Evolutionary conservation across 1,140 invertebrate genomes (phyloP), one percentile per base, ranked within the genome.

Genomic region (Archivesica marissinica): DNA sequence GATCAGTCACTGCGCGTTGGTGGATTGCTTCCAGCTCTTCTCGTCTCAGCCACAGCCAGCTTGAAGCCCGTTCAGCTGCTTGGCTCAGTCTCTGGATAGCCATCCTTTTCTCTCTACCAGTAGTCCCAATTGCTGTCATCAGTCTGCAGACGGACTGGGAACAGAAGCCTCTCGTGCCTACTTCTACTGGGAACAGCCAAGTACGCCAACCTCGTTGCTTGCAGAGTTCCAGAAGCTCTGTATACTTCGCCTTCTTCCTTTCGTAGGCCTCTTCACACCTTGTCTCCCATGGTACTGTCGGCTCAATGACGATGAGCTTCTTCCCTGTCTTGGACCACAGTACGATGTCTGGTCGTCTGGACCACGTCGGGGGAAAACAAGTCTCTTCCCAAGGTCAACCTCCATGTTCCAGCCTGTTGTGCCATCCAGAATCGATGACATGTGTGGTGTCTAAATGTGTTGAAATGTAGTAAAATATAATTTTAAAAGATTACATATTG

Each of bases 21-120:
- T 39, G 15, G 56, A 33, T 80, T n/a, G 61, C 77, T 80, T 25
- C 77, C 61, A 66, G 77, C 59, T 66, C 77, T 80, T 80, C 59
- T 80, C 39, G 17, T 66, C 54, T 9, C 17, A 80, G n/a, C 77
- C 77, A 80, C 25, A 80, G 56, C 61, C 77, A 80, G 44, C 77
- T 80, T 2, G 77, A 64, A 23, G 56, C 77, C 23, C 41, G 23
- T 33, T 80, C 56, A 23, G 77, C 56, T 28, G 77, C 56, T 41
- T 80, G 56, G 41, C 77, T 50, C 39, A 80, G 56, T 80, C 56
- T 68, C n/a, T 47, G n/a, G 23, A 80, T 39, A 41, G 77, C 23
- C 38, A 11, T 64, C 15, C 28, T 35, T 44, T 41, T 64, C 11
- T 64, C 61, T 41, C 59, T 50, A 15, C 77, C 77, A 20, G n/a